Base-by-base conservation (phyloP, 2,797 vertebrate species). In the Mormyrus proboscirostris region DNA sequence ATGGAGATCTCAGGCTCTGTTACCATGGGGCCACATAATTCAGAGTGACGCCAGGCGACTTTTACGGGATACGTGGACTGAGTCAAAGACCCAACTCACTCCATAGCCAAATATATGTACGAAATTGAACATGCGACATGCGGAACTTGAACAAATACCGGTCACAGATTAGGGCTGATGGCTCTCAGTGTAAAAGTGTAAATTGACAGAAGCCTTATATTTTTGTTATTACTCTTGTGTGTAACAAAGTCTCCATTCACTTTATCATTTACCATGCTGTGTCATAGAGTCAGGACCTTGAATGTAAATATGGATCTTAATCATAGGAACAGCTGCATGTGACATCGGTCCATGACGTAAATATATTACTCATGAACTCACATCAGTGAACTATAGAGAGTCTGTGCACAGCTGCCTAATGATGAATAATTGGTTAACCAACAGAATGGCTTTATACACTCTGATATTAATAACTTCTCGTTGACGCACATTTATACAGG, bases 271-370 rank as follows among this genome's bases (percentile, higher is more conserved):
- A 87, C 2, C 85, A 57, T 44, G 55, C n/a, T 53, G 25, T 53
- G 50, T 89, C 41, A 53, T 79, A 69, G 29, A 89, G 76, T n/a
- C 25, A 51, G 25, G 65, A 22, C 19, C 49, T 47, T 22, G 33
- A 79, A 62, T 89, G 51, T 89, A 79, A 89, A 82, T 82, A 55
- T 53, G 50, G 38, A 82, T 69, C 50, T 82, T 83, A 33, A 57
- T 53, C 47, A 47, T 33, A 38, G 73, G 73, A 44, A 33, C 88
- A 89, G 88, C 73, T 89, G 76, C 53, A 49, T 29, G 19, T 83
- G 19, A 49, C 41, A 47, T 51, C 4, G 50, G 25, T 44, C 25
- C 55, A 16, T 55, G 65, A 83, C n/a, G n/a, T 55, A 59, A 73
- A 50, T 19, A 65, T 76, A 50, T 50, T 85, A 85, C 49, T 53